Evolutionary conservation across 2,888 invertebrate species (phyloP).

Genomic region (Aelia acuminata): DNA sequence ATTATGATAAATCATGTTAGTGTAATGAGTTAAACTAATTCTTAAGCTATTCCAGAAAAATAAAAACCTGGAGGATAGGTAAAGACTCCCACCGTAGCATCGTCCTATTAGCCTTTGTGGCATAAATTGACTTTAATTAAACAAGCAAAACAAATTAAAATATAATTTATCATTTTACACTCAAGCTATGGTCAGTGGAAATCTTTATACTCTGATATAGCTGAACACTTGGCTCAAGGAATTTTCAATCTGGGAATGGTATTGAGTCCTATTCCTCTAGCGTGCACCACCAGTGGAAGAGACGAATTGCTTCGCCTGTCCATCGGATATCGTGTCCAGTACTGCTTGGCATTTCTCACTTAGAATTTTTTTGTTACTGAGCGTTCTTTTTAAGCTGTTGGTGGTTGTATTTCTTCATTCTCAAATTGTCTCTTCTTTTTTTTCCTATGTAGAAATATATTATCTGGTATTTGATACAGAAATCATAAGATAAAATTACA

Average conservation of each 20-base stretch:
- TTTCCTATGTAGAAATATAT: too few relatives aligned
- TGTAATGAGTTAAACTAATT: too few relatives aligned
- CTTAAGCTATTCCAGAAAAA: too few relatives aligned
- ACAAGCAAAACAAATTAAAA: not conserved
- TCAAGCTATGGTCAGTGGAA: not conserved
- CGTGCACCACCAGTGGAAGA: not conserved
- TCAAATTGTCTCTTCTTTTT: too few relatives aligned
- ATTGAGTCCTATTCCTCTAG: not conserved
- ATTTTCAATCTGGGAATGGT: constrained; percentile 3
- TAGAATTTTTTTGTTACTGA: not conserved
- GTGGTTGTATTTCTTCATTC: too few relatives aligned
- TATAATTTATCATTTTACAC: not conserved
- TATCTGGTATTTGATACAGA: too few relatives aligned
- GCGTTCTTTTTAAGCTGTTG: not conserved
- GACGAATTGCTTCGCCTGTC: constrained; percentile 1
- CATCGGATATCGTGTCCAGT: constrained; percentile 34
- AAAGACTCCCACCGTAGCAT: too few relatives aligned
- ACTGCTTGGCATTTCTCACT: constrained; percentile 33
- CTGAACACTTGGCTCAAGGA: not conserved
- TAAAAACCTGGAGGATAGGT: too few relatives aligned
- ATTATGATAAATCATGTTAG: too few relatives aligned
- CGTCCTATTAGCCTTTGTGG: too few relatives aligned
- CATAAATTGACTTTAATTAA: too few relatives aligned
- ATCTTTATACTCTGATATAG: not conserved
- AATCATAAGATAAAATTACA: too few relatives aligned